Percentiles rank a stretch among this genome's conserved stretches.
phyloP scores from a whole-genome alignment of 2,888 invertebrate genomes.

The Brachyopa scutellaris region DNA sequence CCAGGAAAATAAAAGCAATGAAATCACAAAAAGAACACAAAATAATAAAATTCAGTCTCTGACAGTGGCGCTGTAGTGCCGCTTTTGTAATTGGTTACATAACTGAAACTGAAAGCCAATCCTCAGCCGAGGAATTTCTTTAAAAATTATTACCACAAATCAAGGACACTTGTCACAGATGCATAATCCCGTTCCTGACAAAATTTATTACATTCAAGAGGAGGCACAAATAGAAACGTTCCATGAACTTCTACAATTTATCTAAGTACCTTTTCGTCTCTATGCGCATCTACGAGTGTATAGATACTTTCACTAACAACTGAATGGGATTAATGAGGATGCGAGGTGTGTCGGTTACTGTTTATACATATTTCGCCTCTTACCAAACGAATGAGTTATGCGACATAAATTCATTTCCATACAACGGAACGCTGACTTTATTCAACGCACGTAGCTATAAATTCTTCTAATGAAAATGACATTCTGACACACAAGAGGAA shows the following conservation, averaged over 20 bases:
- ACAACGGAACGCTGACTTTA: conserved; percentile 15
- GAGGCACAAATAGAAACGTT: background rate
- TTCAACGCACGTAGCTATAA: conserved; percentile 61
- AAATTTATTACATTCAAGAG: too few species aligned
- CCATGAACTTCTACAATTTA: conserved; percentile 39
- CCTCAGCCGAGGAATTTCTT: too few species aligned
- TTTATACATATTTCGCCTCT: conserved; percentile 15
- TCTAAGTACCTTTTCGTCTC: background rate
- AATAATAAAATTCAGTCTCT: background rate
- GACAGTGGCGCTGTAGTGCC: conserved; percentile 3
- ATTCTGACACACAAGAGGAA: conserved; percentile 30
- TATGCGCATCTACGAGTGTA: background rate
- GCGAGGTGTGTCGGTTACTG: conserved; percentile 5
- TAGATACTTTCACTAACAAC: too few species aligned
- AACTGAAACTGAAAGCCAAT: background rate
- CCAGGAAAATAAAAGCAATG: background rate
- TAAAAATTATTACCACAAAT: conserved; percentile 33
- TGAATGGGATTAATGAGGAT: conserved; percentile 31
- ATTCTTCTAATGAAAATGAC: conserved; percentile 56
- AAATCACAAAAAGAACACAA: background rate
- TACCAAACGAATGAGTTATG: conserved; percentile 32
- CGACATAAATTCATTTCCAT: conserved; percentile 42
- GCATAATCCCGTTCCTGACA: background rate
- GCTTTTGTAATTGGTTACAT: background rate
- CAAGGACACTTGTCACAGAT: conserved; percentile 30